These are phyloP conservation scores for Aleadryas rufinucha DNA, from an alignment of 2,113 vertebrate genomes.

Conservation along the genomic window DNA sequence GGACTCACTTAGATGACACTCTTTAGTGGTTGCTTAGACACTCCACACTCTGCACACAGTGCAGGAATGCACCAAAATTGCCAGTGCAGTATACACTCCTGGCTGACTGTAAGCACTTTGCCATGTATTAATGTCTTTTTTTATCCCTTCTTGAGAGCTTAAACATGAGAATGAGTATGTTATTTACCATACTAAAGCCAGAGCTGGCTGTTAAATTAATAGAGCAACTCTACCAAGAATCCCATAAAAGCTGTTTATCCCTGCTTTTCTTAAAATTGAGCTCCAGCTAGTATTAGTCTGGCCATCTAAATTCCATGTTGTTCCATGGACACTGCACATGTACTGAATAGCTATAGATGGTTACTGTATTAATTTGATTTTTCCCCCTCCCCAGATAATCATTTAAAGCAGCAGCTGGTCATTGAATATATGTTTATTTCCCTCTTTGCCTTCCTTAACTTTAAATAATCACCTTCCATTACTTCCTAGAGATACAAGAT, in stretches of 20 bases:
- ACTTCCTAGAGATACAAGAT: neutral
- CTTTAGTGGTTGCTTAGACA: neutral
- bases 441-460: neutral
- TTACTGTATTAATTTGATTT: neutral
- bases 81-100: neutral
- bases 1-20: neutral
- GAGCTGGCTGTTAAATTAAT: conserved; percentile 54
- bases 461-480: neutral
- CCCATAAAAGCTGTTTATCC: conserved; percentile 7
- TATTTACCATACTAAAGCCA: conserved; percentile 56
- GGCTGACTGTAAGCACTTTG: neutral
- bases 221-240: conserved; percentile 31
- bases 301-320: neutral
- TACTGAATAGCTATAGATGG: neutral
- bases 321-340: neutral
- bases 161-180: conserved; percentile 52
- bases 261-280: neutral
- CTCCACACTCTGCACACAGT: neutral
- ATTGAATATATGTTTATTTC: neutral
- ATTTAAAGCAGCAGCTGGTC: neutral
- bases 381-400: neutral
- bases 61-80: neutral
- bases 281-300: neutral
- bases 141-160: conserved; percentile 36
- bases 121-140: conserved; percentile 21